Conservation (phyloP, 2,113 vertebrate genomes). For the Vulpes vulpes region DNA sequence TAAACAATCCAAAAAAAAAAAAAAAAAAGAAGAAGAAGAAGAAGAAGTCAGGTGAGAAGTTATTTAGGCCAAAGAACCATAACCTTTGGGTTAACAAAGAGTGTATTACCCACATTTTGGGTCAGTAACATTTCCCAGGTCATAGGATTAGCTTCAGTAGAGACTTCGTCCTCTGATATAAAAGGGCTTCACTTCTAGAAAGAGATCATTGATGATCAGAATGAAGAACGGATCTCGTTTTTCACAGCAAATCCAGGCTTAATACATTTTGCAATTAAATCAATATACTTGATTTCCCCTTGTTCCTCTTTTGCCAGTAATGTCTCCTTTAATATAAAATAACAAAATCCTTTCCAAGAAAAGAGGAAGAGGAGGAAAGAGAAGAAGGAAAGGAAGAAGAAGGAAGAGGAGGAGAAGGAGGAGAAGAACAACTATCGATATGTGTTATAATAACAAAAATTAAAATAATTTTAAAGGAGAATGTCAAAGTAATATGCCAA, state of each 20-base stretch:
- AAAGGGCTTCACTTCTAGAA: background rate
- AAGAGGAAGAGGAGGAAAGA: background rate
- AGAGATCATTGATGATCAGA: conserved; percentile 29
- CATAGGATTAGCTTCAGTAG: background rate
- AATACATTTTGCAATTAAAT: conserved; percentile 16
- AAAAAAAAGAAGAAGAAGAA: background rate
- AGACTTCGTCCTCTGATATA: background rate
- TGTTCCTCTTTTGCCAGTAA: background rate
- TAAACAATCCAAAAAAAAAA: background rate
- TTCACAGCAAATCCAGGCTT: background rate
- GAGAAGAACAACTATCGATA: background rate
- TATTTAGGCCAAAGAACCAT: background rate
- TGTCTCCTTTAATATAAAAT: background rate
- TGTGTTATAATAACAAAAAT: background rate
- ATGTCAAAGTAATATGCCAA: background rate
- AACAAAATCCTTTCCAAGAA: background rate
- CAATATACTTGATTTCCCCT: background rate
- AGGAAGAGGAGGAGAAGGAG: background rate
- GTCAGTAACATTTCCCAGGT: background rate
- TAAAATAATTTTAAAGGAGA: background rate
- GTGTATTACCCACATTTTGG: background rate
- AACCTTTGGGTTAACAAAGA: background rate
- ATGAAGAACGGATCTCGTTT: background rate
- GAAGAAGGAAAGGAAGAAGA: background rate
- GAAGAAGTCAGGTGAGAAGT: background rate